Evolutionary conservation across 2,888 invertebrate species (phyloP), one percentile per base, ranked within the genome.

Genomic region (Eristalinus sepulchralis): DNA sequence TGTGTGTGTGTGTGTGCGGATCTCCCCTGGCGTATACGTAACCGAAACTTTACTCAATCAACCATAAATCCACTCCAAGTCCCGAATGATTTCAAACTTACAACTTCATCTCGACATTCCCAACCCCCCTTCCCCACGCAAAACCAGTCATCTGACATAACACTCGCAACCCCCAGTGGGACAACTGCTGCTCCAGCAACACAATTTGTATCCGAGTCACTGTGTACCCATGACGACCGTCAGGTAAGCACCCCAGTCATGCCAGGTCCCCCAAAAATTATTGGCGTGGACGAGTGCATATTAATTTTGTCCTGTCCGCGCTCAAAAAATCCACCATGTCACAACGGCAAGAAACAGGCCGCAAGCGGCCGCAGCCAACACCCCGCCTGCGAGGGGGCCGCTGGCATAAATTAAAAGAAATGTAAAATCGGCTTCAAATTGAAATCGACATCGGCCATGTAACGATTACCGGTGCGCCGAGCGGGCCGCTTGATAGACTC

Each of bases 351-450:
- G 60, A 53, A 71, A 71, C 77, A 83, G 70, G 39, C 76, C 62
- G 62, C 27, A 31, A 20, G 59, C 27, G 27, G 31, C 72, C 27
- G 36, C 22, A 63, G 64, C 72, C 47, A 73, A 64, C 79, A 66
- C 70, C 66, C 63, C 63, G 39, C 57, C 36, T 39, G 60, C n/a
- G 53, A 17, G 62, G 62, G 62, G 62, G 76, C 82, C 77, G 67
- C 39, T 66, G 64, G 64, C 77, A 82, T 82, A 82, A 85, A 85
- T 77, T 81, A 85, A 82, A 62, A 86, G 86, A 86, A 86, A 83
- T 86, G 83, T 86, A 71, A 86, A 83, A 86, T 83, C 86, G 82
- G 83, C 83, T 86, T 83, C 31, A 71, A 86, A 86, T 83, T 82
- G 72, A 82, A 78, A 78, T 60, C 82, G 82, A 85, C 85, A 82